Evolutionary conservation across 1,140 invertebrate genomes (phyloP).

Genomic region (Archivesica marissinica): DNA sequence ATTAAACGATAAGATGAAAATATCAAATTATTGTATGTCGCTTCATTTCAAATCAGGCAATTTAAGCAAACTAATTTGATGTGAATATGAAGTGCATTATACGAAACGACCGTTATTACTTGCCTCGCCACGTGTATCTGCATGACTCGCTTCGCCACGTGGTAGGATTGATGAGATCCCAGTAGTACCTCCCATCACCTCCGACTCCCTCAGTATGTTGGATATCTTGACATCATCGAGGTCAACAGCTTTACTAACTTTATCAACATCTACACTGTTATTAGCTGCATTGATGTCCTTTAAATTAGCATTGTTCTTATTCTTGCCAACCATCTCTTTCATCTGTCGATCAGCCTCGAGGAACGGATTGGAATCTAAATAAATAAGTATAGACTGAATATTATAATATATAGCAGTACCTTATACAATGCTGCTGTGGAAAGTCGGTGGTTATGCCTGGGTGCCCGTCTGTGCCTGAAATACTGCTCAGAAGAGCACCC

Average conservation of each 20-base stretch:
- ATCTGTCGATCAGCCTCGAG: conserved; percentile 50
- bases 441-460: too few species aligned
- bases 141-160: neutral
- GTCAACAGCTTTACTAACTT: conserved; percentile 29
- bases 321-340: conserved; percentile 21
- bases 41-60: too few species aligned
- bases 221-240: conserved; percentile 63
- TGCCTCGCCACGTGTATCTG: neutral
- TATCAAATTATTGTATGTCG: too few species aligned
- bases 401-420: too few species aligned
- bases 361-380: conserved; percentile 53
- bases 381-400: too few species aligned
- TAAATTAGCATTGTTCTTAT: conserved; percentile 28
- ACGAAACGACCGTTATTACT: too few species aligned
- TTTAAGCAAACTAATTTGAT: too few species aligned
- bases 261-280: conserved; percentile 25
- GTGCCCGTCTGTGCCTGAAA: too few species aligned
- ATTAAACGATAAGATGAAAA: too few species aligned
- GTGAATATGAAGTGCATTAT: too few species aligned
- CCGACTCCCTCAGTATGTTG: conserved; percentile 55
- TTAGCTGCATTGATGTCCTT: neutral
- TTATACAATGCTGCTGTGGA: too few species aligned
- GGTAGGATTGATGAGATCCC: conserved; percentile 46
- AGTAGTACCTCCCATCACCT: conserved; percentile 45
- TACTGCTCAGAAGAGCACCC: too few species aligned